Conservation (phyloP, 2,888 invertebrate species). For the Acrobasis consociella region DNA sequence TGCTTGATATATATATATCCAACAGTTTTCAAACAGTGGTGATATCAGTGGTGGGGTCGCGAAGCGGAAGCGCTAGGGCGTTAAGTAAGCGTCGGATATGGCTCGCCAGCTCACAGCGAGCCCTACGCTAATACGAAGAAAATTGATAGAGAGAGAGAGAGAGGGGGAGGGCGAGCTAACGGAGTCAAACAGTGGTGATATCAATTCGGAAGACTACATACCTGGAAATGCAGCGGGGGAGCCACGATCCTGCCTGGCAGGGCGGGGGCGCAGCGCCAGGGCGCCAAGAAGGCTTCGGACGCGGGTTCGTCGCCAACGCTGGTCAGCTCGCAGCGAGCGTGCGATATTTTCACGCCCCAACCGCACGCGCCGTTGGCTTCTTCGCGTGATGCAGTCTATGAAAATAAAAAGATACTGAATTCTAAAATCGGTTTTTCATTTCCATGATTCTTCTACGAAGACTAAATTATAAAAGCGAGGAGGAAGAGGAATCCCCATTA, state of each 20-base stretch:
- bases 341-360: conserved; percentile 67
- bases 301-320: conserved; percentile 50
- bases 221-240: conserved; percentile 67
- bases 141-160: too few relatives aligned
- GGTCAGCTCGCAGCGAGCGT: conserved; percentile 66
- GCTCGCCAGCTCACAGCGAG: conserved; percentile 64
- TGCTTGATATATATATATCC: too few relatives aligned
- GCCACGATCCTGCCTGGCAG: conserved; percentile 69
- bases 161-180: too few relatives aligned
- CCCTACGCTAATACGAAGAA: conserved; percentile 26
- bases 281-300: conserved; percentile 57
- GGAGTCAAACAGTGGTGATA: neutral
- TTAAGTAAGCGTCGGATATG: conserved; percentile 48
- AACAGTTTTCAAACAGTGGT: conserved; percentile 47
- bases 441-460: too few relatives aligned
- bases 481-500: too few relatives aligned
- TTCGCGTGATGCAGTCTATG: conserved; percentile 57
- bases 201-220: conserved; percentile 29
- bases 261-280: conserved; percentile 70
- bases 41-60: conserved; percentile 60
- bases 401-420: neutral
- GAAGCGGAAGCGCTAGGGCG: conserved; percentile 70
- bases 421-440: neutral
- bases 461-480: too few relatives aligned
- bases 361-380: conserved; percentile 65